Percentiles rank a stretch among this genome's conserved stretches.
Conservation (phyloP, 2,888 invertebrate genomes). For the Bedellia somnulentella region DNA sequence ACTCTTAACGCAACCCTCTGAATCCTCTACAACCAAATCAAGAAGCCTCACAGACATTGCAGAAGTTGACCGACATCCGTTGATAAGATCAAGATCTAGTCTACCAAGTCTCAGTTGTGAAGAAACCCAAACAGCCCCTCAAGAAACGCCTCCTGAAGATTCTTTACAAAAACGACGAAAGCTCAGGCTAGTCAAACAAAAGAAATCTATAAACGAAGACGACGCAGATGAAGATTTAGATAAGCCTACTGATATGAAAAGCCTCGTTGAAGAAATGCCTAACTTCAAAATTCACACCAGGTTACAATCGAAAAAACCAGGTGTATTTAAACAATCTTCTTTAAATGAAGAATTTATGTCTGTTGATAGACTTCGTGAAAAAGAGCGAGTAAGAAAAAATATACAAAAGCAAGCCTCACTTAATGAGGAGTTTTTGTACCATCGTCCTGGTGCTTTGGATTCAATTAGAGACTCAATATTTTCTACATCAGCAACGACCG, state of each 20-base stretch:
- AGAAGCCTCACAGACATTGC: slow-evolving; percentile 83
- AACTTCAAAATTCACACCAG: slow-evolving; percentile 63
- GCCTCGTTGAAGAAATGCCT: slow-evolving; percentile 65
- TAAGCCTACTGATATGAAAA: slow-evolving; percentile 71
- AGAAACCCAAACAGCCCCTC: slow-evolving; percentile 25
- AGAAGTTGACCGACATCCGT: slow-evolving; percentile 70
- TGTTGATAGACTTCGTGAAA: slow-evolving; percentile 80
- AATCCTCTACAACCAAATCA: slow-evolving; percentile 71
- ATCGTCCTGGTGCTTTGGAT: slow-evolving; percentile 66
- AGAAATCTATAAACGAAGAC: slow-evolving; percentile 80
- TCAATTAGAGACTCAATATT: slow-evolving; percentile 74
- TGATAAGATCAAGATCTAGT: slow-evolving; percentile 76
- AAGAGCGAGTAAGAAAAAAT: slow-evolving; percentile 77
- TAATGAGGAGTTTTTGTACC: slow-evolving; percentile 82
- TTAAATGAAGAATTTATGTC: slow-evolving; percentile 89
- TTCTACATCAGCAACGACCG: slow-evolving; percentile 68
- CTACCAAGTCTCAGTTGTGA: slow-evolving; percentile 67
- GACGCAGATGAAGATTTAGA: slow-evolving; percentile 66
- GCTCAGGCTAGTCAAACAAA: slow-evolving; percentile 83
- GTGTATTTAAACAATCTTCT: slow-evolving; percentile 80
- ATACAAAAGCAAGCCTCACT: slow-evolving; percentile 88
- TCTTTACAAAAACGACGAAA: slow-evolving; percentile 59
- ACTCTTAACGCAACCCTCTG: slow-evolving; percentile 49
- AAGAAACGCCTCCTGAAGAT: slow-evolving; percentile 25
- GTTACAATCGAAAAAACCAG: slow-evolving; percentile 54